Evolutionary conservation across 2,888 invertebrate species (phyloP).

Genomic region (Sepiola atlantica): DNA sequence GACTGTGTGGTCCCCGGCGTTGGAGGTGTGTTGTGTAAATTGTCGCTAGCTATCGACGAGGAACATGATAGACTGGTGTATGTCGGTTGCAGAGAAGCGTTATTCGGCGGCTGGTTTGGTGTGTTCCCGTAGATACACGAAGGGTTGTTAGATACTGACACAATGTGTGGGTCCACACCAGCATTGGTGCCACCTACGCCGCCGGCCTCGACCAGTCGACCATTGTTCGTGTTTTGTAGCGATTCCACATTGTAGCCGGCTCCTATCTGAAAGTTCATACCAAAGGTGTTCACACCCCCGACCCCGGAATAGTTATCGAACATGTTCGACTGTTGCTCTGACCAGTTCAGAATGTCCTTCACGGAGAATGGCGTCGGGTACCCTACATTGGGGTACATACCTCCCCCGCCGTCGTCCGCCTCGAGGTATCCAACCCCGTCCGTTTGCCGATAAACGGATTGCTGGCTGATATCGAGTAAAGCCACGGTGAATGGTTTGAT

Average conservation of each 20-base stretch:
- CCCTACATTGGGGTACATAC: neutral
- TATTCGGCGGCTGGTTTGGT: neutral
- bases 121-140: slow-evolving; percentile 41
- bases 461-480: slow-evolving; percentile 43
- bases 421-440: slow-evolving; percentile 45
- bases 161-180: slow-evolving; percentile 38
- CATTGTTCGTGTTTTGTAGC: neutral
- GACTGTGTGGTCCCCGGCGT: slow-evolving; percentile 43
- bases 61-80: slow-evolving; percentile 35
- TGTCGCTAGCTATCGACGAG: neutral
- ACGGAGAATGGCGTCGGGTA: slow-evolving; percentile 42
- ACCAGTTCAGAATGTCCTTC: slow-evolving; percentile 44
- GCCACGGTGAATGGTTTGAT: slow-evolving; percentile 32
- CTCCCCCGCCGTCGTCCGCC: neutral
- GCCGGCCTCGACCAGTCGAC: slow-evolving; percentile 13
- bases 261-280: slow-evolving; percentile 24
- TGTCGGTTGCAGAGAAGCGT: slow-evolving; percentile 8
- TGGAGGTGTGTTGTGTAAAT: slow-evolving; percentile 39
- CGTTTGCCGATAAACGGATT: slow-evolving; percentile 44
- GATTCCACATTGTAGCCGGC: slow-evolving; percentile 36
- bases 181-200: neutral
- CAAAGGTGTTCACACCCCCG: slow-evolving; percentile 34
- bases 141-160: slow-evolving; percentile 38
- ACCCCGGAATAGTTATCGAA: slow-evolving; percentile 34
- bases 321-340: slow-evolving; percentile 40